phyloP scores from a whole-genome alignment of 2,888 invertebrate species.

The Pomacea canaliculata region DNA sequence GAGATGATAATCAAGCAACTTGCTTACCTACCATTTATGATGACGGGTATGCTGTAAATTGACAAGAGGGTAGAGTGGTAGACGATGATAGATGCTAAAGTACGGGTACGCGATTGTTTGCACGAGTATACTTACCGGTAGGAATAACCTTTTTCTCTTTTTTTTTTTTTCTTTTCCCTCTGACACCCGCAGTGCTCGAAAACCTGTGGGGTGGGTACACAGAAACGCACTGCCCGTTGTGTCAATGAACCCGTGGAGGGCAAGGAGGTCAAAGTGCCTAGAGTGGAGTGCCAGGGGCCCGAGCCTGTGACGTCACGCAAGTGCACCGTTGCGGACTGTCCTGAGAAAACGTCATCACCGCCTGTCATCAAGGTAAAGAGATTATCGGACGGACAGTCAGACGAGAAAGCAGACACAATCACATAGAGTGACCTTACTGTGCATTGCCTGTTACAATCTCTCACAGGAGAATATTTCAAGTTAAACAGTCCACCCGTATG shows the following conservation, averaged over 20 bases:
- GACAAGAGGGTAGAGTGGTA: no score
- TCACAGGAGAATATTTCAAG: no score
- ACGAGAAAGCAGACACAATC: neutral
- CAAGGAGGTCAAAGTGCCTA: slow-evolving; percentile 44
- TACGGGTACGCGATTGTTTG: no score
- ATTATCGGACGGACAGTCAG: neutral
- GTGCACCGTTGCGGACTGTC: slow-evolving; percentile 51
- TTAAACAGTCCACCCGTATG: no score
- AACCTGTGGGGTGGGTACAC: slow-evolving; percentile 87
- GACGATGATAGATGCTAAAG: no score
- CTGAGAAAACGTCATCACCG: slow-evolving; percentile 35
- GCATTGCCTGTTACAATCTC: no score
- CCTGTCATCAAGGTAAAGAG: slow-evolving; percentile 33
- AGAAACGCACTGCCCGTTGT: slow-evolving; percentile 87
- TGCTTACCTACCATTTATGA: no score
- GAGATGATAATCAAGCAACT: no score
- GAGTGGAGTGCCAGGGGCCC: slow-evolving; percentile 46
- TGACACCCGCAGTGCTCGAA: slow-evolving; percentile 81
- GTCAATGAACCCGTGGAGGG: slow-evolving; percentile 68
- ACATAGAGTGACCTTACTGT: neutral
- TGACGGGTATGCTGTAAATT: no score
- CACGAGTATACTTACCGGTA: no score
- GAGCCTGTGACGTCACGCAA: slow-evolving; percentile 42
- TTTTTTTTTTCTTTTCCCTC: no score
- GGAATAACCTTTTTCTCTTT: no score